A percentile compares a stretch with the other conserved stretches of the same genome.
These are phyloP conservation scores for Orthochromis indermauri DNA, from an alignment of 2,113 vertebrate species.

Conservation along the genomic window DNA sequence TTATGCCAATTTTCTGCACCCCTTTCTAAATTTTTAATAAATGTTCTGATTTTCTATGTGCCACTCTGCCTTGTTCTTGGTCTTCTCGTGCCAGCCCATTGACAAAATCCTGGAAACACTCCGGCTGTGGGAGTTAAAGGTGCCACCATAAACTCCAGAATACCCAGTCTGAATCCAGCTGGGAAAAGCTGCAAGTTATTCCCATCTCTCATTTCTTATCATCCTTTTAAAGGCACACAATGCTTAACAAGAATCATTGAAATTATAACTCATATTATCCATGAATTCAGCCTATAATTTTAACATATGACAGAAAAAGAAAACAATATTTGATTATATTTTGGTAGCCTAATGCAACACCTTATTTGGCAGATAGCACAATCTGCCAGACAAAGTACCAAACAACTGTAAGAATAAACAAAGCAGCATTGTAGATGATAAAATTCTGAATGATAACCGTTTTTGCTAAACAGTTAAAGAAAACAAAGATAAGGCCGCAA, in stretches of 20 bases:
- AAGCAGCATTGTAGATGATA: background rate
- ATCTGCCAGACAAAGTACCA: background rate
- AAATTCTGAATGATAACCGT: accelerated
- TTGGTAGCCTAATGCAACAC: background rate
- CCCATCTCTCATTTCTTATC: background rate
- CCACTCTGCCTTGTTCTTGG: background rate
- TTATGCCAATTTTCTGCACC: background rate
- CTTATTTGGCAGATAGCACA: background rate
- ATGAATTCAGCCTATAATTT: background rate
- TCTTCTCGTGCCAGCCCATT: background rate
- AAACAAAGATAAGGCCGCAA: background rate
- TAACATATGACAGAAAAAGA: background rate
- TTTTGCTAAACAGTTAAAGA: background rate
- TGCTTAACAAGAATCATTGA: background rate
- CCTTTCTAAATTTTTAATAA: background rate
- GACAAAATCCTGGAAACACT: background rate
- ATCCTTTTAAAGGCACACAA: background rate
- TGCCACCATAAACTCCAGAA: background rate
- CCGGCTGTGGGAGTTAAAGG: background rate
- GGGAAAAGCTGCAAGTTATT: background rate
- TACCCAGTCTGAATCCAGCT: background rate
- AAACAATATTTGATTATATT: background rate
- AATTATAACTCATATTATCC: background rate
- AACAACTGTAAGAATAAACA: background rate
- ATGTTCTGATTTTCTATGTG: background rate